Base-by-base conservation (phyloP, 2,888 invertebrate species). In the Heliothis peltigera region DNA sequence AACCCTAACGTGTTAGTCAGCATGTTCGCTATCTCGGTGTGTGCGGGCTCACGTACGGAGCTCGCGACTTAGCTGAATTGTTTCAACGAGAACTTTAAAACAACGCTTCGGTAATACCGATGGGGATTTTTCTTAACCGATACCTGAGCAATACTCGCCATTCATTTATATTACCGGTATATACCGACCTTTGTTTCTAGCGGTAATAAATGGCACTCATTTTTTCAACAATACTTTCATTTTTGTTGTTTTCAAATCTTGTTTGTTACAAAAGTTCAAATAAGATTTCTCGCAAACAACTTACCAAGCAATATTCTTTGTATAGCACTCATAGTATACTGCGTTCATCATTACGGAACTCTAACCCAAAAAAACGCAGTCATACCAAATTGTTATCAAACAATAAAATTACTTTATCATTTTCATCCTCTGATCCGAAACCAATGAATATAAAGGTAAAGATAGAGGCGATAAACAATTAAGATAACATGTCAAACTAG, bases 61-160 rank as follows among this genome's bases (percentile, higher is more conserved):
- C 22, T 46, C 39, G 51, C 55, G 63, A 65, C 68, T 75, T 52
- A 70, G 57, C 64, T 51, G 72, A 65, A 78, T 75, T 72, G 81
- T 75, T 78, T 48, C 67, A 78, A 69, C 58, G 64, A 61, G 53
- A 53, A 63, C 69, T 78, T 75, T 52, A 54, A 62, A 72, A 65
- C 71, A 60, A 75, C 56, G 47, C 39, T 47, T 44, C 54, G 64
- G 63, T 67, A 73, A 67, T 67, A 59, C 35, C 60, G 54, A 51
- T 32, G 22, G 47, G 65, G 64, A 74, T 66, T 64, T 55, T 62
- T 64, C 62, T 66, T 67, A 65, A 56, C 58, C 64, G 32, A 47
- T 73, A 68, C 42, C 51, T 63, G 52, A 43, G 42, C 53, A 59
- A 43, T 44, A 39, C 42, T 44, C 10, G 22, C 5, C 46, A 70